These are phyloP conservation scores for Embiotoca jacksoni DNA, from an alignment of 2,113 vertebrate species.

Conservation along the genomic window DNA sequence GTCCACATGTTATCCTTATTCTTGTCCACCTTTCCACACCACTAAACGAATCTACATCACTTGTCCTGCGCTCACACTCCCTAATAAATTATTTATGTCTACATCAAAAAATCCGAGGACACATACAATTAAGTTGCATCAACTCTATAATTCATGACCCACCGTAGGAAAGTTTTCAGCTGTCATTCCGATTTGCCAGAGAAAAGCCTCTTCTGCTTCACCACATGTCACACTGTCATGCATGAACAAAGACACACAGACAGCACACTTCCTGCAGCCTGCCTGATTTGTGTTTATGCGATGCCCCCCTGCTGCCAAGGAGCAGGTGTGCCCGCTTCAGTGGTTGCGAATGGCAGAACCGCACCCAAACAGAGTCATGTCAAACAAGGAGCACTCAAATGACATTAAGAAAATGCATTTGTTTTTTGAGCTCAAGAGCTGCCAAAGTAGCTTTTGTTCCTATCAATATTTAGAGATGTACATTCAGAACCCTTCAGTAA, in stretches of 20 bases:
- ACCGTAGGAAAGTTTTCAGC: constrained; percentile 51
- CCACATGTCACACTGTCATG: constrained; percentile 33
- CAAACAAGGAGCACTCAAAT: neutral
- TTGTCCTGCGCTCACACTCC: constrained; percentile 10
- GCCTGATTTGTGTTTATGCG: constrained; percentile 24
- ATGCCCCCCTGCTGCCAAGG: constrained; percentile 37
- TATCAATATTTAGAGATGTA: neutral
- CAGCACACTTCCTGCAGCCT: constrained; percentile 27
- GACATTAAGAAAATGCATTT: neutral
- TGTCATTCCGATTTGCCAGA: constrained; percentile 53
- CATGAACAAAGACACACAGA: constrained; percentile 44
- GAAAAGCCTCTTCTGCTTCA: constrained; percentile 31
- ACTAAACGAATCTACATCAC: constrained; percentile 41
- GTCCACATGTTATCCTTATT: constrained; percentile 19
- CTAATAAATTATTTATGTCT: constrained; percentile 64
- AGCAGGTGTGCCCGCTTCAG: constrained; percentile 4
- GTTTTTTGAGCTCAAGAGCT: neutral
- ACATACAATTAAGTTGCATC: constrained; percentile 64
- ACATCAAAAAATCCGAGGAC: constrained; percentile 63
- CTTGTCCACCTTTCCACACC: constrained; percentile 46
- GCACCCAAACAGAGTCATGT: constrained; percentile 26
- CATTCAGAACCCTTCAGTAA: neutral
- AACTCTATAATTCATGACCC: constrained; percentile 63
- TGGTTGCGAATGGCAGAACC: constrained; percentile 22
- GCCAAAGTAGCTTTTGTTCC: neutral